Evolutionary conservation across 2,888 invertebrate species (phyloP).

Genomic region (Acrobasis suavella): DNA sequence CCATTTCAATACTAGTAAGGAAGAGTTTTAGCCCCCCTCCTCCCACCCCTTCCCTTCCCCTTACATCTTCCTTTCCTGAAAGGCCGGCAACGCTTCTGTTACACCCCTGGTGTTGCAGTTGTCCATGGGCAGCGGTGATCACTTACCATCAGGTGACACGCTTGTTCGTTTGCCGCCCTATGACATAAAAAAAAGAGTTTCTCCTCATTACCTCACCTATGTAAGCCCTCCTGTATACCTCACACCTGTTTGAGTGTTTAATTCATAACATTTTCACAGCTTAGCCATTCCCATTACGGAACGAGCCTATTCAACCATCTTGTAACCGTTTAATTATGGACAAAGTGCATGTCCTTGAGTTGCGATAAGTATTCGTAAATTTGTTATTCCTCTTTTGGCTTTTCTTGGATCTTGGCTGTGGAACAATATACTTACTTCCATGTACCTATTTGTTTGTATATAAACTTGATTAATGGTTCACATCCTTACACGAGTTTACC

Average conservation of each 20-base stretch:
- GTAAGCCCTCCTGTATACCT: background rate
- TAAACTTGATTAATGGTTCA: too few relatives aligned
- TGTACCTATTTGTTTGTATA: background rate
- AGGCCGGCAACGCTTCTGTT: too few relatives aligned
- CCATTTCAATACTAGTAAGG: too few relatives aligned
- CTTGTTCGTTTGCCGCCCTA: too few relatives aligned
- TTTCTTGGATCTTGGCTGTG: background rate
- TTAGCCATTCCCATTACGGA: background rate
- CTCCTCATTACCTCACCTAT: background rate
- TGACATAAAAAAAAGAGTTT: too few relatives aligned
- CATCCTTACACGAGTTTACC: too few relatives aligned
- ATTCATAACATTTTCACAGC: background rate
- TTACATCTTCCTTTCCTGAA: too few relatives aligned
- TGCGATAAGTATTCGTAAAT: conserved; percentile 2
- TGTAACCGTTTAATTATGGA: conserved; percentile 6
- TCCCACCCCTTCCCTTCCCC: too few relatives aligned
- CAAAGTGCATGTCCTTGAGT: background rate
- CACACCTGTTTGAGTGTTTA: background rate
- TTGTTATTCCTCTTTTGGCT: background rate
- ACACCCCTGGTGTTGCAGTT: too few relatives aligned
- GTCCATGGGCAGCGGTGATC: too few relatives aligned
- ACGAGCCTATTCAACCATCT: background rate
- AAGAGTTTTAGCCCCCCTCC: too few relatives aligned
- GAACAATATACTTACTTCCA: background rate
- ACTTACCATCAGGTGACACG: too few relatives aligned